Evolutionary conservation across 2,888 invertebrate genomes (phyloP).

Genomic region (Drosophila engyochracea): DNA sequence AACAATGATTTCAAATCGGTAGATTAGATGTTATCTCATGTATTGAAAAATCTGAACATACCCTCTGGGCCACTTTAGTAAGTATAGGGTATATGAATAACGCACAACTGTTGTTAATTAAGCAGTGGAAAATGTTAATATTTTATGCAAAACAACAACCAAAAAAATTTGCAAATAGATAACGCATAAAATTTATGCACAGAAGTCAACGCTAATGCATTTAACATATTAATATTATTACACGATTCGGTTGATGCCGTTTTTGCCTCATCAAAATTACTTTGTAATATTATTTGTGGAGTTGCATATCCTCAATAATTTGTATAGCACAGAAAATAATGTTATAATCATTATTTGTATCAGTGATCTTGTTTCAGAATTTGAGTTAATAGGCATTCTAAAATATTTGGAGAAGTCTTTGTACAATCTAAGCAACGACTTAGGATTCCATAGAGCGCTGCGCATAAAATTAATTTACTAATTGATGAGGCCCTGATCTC

Average conservation of each 20-base stretch:
- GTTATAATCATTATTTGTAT: not conserved
- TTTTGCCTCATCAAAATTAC: constrained; percentile 16
- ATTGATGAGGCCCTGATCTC: constrained; percentile 85
- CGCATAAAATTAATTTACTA: constrained; percentile 84
- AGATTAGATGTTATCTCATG: not conserved
- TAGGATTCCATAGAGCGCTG: constrained; percentile 71
- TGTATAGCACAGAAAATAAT: not conserved
- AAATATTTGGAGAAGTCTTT: not conserved
- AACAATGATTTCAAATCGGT: not conserved
- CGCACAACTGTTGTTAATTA: constrained; percentile 37
- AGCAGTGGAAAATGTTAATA: constrained; percentile 23
- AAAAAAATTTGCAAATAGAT: constrained; percentile 36
- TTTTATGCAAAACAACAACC: constrained; percentile 29
- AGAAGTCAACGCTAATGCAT: constrained; percentile 58
- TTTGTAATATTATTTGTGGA: constrained; percentile 5
- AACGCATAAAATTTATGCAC: constrained; percentile 51
- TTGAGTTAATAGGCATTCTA: not conserved
- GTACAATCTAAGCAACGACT: constrained; percentile 25
- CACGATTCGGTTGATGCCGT: constrained; percentile 3
- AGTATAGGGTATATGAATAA: constrained; percentile 8
- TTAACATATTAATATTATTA: constrained; percentile 25
- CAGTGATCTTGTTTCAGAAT: not conserved
- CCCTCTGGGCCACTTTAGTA: not conserved
- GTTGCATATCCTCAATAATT: not conserved
- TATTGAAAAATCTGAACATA: not conserved